Conservation (phyloP, 2,113 vertebrate species). For the Falcunculus frontatus region DNA sequence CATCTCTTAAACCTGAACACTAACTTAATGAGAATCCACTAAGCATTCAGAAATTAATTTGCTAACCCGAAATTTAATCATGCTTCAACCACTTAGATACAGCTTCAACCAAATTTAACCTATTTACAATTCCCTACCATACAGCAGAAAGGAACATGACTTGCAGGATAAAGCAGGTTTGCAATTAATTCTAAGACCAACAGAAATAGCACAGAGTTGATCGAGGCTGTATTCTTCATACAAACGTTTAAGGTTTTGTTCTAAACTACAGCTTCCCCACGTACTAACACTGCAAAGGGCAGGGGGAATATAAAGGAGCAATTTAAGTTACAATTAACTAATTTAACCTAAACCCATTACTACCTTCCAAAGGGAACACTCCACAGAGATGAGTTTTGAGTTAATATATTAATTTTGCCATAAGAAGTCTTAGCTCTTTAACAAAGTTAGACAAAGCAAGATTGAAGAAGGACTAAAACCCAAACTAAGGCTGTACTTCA, state of each 20-base stretch:
- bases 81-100: not conserved
- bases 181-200: not conserved
- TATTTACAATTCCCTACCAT: not conserved
- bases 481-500: not conserved
- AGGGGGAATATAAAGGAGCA: not conserved
- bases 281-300: not conserved
- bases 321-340: not conserved
- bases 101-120: not conserved
- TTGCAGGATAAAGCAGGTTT: not conserved
- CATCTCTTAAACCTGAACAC: not conserved
- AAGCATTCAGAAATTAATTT: not conserved
- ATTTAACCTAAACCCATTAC: not conserved
- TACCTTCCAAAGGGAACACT: not conserved
- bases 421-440: not conserved
- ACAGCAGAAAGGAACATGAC: accelerated
- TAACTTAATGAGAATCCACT: not conserved
- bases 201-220: not conserved
- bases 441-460: not conserved
- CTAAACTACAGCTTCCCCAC: not conserved
- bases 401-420: not conserved
- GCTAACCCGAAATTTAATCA: accelerated
- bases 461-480: not conserved
- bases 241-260: not conserved
- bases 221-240: accelerated
- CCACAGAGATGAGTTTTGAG: not conserved